Evolutionary conservation across 1,140 invertebrate species (phyloP), one percentile per base, ranked within the genome.

Genomic region (Neelides sp.): DNA sequence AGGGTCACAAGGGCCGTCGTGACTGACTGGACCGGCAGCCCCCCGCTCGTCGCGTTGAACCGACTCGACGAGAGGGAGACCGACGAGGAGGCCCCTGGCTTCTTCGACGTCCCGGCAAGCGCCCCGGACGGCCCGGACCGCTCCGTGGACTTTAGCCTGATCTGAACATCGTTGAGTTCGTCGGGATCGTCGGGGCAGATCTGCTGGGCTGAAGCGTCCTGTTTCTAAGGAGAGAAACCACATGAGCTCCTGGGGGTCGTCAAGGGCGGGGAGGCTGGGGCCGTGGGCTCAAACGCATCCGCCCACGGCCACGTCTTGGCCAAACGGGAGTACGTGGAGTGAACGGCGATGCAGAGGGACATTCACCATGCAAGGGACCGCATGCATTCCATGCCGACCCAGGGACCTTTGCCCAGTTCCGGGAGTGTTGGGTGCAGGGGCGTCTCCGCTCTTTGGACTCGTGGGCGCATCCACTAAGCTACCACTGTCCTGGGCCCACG

Each of bases 101-200:
- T 23, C 13, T 4, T 8, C 5, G 50, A 49, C 20, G 44, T 19
- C 17, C 32, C 34, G 3, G 23, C 48, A 2, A n/a, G n/a, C 42
- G 30, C 37, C 37, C 13, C 5, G 8, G 5, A 8, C 19, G 5
- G 8, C 19, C 19, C 37, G 12, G 5, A 19, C 30, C 43, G n/a
- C 27, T 49, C 7, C 52, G 52, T 30, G 15, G 55, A 51, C 27
- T 61, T 61, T 34, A 71, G 59, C 34, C 69, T 64, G 44, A 72
- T 68, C 59, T 71, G 70, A 42, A 72, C 68, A 55, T 72, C 71
- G 55, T 71, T 72, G 41, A 72, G 57, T 50, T 73, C 71, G 51
- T 72, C 70, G 17, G 65, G 63, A 26, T 68, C 65, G 17, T 54
- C 57, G 20, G 64, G 65, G 22, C 62, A 61, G 13, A 66, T 66